Conservation (phyloP, 2,888 invertebrate genomes). For the Disparrhopalites patrizii region DNA sequence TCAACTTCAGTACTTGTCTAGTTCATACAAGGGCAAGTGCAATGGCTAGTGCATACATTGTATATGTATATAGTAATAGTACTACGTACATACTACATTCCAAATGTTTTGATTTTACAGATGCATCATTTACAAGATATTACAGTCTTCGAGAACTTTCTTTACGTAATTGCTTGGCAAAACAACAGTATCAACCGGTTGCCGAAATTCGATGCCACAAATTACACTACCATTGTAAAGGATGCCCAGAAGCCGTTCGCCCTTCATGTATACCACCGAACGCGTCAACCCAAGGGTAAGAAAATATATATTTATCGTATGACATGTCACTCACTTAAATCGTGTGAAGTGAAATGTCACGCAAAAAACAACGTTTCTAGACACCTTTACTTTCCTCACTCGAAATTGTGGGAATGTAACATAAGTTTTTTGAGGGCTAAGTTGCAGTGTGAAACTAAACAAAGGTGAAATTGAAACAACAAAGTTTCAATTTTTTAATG, state of each 20-base stretch:
- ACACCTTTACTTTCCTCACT: constrained; percentile 39
- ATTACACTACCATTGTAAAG: constrained; percentile 53
- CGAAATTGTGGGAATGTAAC: constrained; percentile 7
- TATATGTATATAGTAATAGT: too few relatives aligned
- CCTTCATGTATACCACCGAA: constrained; percentile 70
- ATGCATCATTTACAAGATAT: constrained; percentile 67
- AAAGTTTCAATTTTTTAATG: constrained; percentile 9
- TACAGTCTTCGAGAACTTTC: constrained; percentile 66
- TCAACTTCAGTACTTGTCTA: too few relatives aligned
- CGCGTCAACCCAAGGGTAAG: constrained; percentile 69
- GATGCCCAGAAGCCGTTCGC: constrained; percentile 62
- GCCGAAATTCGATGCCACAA: constrained; percentile 58
- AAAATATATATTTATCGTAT: too few relatives aligned
- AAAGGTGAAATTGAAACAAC: not conserved
- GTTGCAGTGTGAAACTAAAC: too few relatives aligned
- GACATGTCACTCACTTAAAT: too few relatives aligned
- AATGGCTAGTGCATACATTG: too few relatives aligned
- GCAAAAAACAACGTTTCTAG: too few relatives aligned
- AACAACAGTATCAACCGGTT: constrained; percentile 62
- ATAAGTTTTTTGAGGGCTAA: not conserved
- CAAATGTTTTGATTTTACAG: constrained; percentile 53
- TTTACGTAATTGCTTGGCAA: constrained; percentile 70
- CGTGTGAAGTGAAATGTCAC: too few relatives aligned
- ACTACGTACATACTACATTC: too few relatives aligned
- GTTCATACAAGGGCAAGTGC: too few relatives aligned